Evolutionary conservation across 2,888 invertebrate species (phyloP).

Genomic region (Diabrotica balteata): DNA sequence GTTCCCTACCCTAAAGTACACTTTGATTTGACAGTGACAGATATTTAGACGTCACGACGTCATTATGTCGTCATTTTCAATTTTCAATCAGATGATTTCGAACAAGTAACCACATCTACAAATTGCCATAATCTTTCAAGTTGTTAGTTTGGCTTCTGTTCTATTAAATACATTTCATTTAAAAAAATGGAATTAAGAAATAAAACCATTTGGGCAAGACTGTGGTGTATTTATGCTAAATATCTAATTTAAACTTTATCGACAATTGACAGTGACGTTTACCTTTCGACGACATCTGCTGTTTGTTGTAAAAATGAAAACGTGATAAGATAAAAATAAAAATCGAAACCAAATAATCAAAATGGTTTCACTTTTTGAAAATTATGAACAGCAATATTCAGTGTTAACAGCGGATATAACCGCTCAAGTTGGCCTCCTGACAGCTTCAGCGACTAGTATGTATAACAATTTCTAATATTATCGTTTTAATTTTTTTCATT

Average conservation of each 20-base stretch:
- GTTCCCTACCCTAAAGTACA: slow-evolving; percentile 4
- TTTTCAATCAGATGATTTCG: no score
- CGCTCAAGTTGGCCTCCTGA: slow-evolving; percentile 83
- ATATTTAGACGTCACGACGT: neutral
- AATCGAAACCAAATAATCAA: slow-evolving; percentile 35
- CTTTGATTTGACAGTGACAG: neutral
- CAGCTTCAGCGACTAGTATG: slow-evolving; percentile 60
- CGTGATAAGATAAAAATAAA: slow-evolving; percentile 28
- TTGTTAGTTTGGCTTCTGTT: no score
- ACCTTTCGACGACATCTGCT: neutral
- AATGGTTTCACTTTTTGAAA: slow-evolving; percentile 83
- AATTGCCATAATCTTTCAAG: no score
- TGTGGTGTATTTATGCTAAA: no score
- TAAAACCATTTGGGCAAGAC: no score
- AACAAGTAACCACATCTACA: no score
- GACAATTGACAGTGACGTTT: slow-evolving; percentile 4
- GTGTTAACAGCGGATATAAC: slow-evolving; percentile 91
- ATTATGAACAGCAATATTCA: slow-evolving; percentile 96
- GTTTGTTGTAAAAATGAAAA: slow-evolving; percentile 17
- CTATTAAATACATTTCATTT: no score
- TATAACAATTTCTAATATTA: slow-evolving; percentile 12
- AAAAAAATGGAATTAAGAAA: no score
- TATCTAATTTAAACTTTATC: neutral
- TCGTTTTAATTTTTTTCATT: slow-evolving; percentile 20
- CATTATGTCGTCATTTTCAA: no score